These are phyloP conservation scores for Hipparchia sbordonii DNA, from an alignment of 2,888 invertebrate species.

Conservation along the genomic window DNA sequence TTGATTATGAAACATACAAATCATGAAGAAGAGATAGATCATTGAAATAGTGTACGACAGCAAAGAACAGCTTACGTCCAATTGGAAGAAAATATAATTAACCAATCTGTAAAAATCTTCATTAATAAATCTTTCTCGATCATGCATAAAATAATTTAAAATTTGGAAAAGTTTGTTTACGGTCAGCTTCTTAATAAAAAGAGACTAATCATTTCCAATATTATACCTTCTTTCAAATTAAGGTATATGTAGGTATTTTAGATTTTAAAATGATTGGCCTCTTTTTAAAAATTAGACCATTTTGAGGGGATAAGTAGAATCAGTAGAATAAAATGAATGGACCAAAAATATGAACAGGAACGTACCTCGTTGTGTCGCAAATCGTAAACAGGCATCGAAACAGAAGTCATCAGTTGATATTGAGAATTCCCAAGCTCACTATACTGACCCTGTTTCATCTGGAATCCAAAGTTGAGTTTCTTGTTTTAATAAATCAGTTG, in stretches of 20 bases:
- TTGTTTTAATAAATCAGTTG: background rate
- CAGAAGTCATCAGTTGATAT: conserved; percentile 95
- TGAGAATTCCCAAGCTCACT: conserved; percentile 83
- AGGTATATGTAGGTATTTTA: no score
- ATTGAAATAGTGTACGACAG: conserved; percentile 36
- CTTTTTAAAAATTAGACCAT: conserved; percentile 43
- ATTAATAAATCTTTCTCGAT: conserved; percentile 54
- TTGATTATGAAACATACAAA: conserved; percentile 50
- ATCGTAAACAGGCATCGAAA: conserved; percentile 97
- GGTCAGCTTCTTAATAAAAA: conserved; percentile 46
- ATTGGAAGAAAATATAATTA: conserved; percentile 64
- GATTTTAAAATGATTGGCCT: conserved; percentile 23
- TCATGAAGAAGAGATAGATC: conserved; percentile 39
- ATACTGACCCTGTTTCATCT: conserved; percentile 85
- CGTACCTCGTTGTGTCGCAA: conserved; percentile 92
- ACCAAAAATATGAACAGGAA: conserved; percentile 17
- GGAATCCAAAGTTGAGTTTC: conserved; percentile 36
- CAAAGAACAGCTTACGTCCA: conserved; percentile 73
- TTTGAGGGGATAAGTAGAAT: conserved; percentile 42
- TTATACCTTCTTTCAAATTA: no score
- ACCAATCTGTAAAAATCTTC: conserved; percentile 74
- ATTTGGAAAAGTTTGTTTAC: conserved; percentile 55
- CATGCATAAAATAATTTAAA: conserved; percentile 66
- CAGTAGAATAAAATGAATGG: conserved; percentile 29
- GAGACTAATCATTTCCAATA: conserved; percentile 41